Evolutionary conservation across 2,113 vertebrate species (phyloP), one percentile per base, ranked within the genome.

Genomic region (Tetrao urogallus): DNA sequence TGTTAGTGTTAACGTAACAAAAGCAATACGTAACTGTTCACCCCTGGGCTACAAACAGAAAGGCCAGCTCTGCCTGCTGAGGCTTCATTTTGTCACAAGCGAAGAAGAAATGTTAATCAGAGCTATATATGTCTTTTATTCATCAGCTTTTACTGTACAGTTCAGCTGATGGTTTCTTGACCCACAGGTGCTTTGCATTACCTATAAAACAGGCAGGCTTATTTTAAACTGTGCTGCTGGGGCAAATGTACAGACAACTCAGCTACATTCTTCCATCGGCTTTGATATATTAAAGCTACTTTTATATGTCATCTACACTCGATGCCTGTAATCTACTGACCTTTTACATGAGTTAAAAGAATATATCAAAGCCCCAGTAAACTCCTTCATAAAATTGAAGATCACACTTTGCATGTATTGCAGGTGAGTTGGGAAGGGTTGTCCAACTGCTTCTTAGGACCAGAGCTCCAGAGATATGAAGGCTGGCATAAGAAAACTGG

Each of bases 341-440:
- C 10, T 57, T 19, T 12, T 32, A n/a, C 56, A 12, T 22, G 21
- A 34, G 27, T 13, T 7, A 14, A 50, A 14, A 10, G 32, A 45
- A 2, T 17, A 28, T 9, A 58, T 32, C 64, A 79, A 76, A 90
- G 50, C 43, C 45, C 32, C 58, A 21, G 24, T 13, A 64, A 88
- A 78, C 34, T 38, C 5, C 40, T 58, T 8, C 40, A 63, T 56
- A 9, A 38, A 20, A 58, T 24, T 40, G 57, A 4, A 0, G 0
- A 11, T 30, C 65, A 72, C 16, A 18, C 32, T 64, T 43, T 64
- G 21, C 64, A 15, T 0, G 1, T 76, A 63, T 85, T 78, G 24
- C 69, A 89, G 75, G 6, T 9, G 57, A 45, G 60, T 60, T 82
- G 20, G 2, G 42, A 89, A n/a, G 25, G 22, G 22, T 32, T 25